phyloP scores from a whole-genome alignment of 2,113 vertebrate species.

The Tautogolabrus adspersus region DNA sequence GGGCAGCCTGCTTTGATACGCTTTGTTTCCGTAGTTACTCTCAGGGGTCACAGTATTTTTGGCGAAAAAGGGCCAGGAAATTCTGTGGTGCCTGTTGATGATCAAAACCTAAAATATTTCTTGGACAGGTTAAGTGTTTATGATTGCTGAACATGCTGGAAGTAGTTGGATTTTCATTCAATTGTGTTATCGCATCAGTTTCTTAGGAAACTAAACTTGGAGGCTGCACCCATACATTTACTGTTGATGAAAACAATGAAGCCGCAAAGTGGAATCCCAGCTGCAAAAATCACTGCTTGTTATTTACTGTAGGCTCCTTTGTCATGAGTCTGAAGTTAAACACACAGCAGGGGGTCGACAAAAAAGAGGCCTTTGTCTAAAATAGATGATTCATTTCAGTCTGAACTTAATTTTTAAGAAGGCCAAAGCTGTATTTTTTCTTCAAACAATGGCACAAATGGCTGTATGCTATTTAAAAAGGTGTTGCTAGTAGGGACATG shows the following conservation, averaged over 20 bases:
- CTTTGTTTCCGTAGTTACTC: conserved; percentile 68
- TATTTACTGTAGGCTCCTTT: conserved; percentile 2
- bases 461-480: background rate
- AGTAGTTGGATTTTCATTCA: conserved; percentile 46
- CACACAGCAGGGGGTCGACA: background rate
- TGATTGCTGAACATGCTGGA: conserved; percentile 44
- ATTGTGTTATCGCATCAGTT: conserved; percentile 21
- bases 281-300: background rate
- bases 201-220: conserved; percentile 34
- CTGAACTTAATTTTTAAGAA: background rate
- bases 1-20: conserved; percentile 68
- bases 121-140: conserved; percentile 55
- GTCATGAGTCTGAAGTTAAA: background rate
- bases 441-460: background rate
- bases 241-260: conserved; percentile 16
- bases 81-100: conserved; percentile 66
- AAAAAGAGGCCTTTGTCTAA: background rate
- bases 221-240: background rate
- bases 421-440: background rate
- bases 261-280: background rate
- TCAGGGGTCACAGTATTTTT: conserved; percentile 63
- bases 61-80: conserved; percentile 62
- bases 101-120: conserved; percentile 62
- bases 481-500: background rate
- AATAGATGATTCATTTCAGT: background rate